A percentile compares a stretch with the other conserved stretches of the same genome.
phyloP scores from a whole-genome alignment of 2,113 vertebrate species.

The Typhlomys cinereus region DNA sequence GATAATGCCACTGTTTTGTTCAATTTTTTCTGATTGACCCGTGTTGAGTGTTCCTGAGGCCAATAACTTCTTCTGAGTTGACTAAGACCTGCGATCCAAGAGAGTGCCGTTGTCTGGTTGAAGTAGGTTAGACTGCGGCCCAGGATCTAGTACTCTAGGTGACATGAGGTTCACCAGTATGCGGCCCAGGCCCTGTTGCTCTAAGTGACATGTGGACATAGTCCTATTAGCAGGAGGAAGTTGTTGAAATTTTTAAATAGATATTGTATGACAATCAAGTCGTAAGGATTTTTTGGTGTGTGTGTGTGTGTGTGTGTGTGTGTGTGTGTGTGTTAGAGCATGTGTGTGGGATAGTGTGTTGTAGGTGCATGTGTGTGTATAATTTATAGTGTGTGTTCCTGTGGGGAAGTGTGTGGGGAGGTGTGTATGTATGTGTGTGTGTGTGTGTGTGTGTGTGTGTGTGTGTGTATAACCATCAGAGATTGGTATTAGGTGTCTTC shows the following conservation, averaged over 20 bases:
- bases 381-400: no score
- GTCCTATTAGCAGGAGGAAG: background rate
- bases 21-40: constrained; percentile 1
- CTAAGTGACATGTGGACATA: background rate
- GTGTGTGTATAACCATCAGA: no score
- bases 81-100: background rate
- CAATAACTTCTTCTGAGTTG: background rate
- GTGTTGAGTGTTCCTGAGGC: background rate
- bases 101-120: background rate
- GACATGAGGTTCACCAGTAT: background rate
- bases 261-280: background rate
- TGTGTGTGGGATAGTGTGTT: background rate
- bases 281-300: no score
- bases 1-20: background rate
- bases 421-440: no score
- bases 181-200: background rate
- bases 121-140: background rate
- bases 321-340: background rate
- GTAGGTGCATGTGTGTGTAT: background rate
- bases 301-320: background rate
- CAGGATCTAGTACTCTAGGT: no score
- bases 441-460: no score
- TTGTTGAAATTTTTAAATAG: constrained; percentile 18
- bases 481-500: background rate
- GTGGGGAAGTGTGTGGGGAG: background rate